Base-by-base conservation (phyloP, 2,797 vertebrate genomes). In the Esox lucius region DNA sequence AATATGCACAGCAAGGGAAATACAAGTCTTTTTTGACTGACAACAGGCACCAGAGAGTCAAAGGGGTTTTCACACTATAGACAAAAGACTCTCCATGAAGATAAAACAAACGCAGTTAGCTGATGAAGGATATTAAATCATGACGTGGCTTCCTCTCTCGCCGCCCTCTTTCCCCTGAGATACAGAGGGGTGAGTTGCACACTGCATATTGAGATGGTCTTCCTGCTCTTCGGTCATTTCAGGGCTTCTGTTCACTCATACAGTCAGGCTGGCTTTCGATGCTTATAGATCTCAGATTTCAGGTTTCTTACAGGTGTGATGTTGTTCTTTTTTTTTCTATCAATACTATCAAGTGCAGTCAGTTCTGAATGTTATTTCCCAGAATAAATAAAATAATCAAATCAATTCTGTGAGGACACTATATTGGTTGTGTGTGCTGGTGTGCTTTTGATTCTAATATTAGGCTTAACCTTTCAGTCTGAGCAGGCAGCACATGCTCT, bases 401-500 rank as follows among this genome's bases (percentile, higher is more conserved):
- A 31, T 31, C 28, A 31, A 31, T 31, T 31, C 28, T 31, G 28
- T 31, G 28, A 31, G 28, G 56, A 59, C 56, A 24, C 7, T 9
- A 9, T 24, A 8, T 9, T 24, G 9, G 56, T 17, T 59, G 56
- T 59, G 56, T 24, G 22, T 22, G 13, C 17, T 16, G 61, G 22
- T 61, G 59, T 61, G n/a, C n/a, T 61, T 8, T 61, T 62, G 59
- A 71, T 81, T 82, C 84, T 77, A 81, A 73, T 77, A 75, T 1
- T 7, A 78, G 53, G 64, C 2, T 8, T 72, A 6, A 2, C 28
- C 80, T 56, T 75, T 15, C 24, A 62, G 1, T 62, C 59, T 26
- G 22, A 24, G 59, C 59, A 62, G n/a, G 49, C n/a, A 24, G 8
- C 59, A 24, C 24, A 26, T 61, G 24, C 59, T 26, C 4, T 62